Evolutionary conservation across 2,113 vertebrate genomes (phyloP), one percentile per base, ranked within the genome.

Genomic region (Coracopsis vasa): DNA sequence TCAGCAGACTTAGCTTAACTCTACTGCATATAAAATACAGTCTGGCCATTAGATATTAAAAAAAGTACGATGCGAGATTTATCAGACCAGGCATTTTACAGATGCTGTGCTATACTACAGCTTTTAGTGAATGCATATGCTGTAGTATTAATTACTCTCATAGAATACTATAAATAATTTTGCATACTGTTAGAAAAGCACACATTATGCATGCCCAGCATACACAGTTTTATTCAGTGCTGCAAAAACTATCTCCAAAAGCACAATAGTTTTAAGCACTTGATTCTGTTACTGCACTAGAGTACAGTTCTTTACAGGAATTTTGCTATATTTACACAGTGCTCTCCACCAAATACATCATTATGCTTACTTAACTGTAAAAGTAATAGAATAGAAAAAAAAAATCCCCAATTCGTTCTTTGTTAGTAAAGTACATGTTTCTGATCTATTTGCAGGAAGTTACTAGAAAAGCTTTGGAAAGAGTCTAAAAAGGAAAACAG

Each of bases 1-100:
- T 94, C 88, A 94, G 74, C 42, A 94, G 67, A 90, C 53, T 94
- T 95, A 96, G 85, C 33, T 94, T 92, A 95, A 95, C 44, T 93
- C 80, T 95, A 96, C 47, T 75, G 86, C 61, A 92, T 24, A 70
- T 50, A 80, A 91, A 94, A 92, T 14, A 67, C 2, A 87, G 79
- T 56, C 92, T 65, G 82, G 82, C 48, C 47, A 66, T 56, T 88
- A 53, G 65, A 44, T 65, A 88, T 51, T 51, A 88, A 58, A 13
- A 33, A 35, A 81, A 79, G 16, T 64, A 85, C 11, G 51, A 79
- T 41, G 10, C 17, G 66, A 61, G 13, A 65, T 73, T 90, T 90
- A 92, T 84, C 20, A 90, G 74, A 75, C 88, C 88, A 96, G 94
- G 93, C 61, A 70, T 86, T 86, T 92, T 80, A 88, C 1, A 3